These are phyloP conservation scores for Lerista edwardsae DNA, from an alignment of 2,797 vertebrate genomes.

Conservation along the genomic window DNA sequence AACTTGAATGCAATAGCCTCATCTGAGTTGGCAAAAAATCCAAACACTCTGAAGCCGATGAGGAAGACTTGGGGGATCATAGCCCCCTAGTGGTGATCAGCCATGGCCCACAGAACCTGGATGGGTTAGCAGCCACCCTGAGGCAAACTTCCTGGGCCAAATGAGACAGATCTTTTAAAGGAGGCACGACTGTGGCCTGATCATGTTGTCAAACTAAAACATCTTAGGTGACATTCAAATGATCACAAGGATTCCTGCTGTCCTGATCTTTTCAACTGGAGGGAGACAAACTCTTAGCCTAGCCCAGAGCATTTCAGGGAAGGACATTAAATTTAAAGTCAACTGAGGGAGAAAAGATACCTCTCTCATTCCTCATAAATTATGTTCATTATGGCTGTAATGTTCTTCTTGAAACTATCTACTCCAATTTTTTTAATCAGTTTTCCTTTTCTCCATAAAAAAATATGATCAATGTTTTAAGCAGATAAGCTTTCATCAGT, in stretches of 20 bases:
- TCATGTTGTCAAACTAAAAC: neutral
- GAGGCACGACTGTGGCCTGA: neutral
- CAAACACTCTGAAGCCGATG: neutral
- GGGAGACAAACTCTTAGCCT: too few species aligned
- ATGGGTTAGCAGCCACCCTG: neutral
- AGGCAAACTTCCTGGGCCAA: neutral
- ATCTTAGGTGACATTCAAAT: neutral
- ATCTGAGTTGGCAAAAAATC: neutral
- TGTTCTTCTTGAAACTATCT: neutral
- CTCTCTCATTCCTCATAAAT: neutral
- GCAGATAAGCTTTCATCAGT: neutral
- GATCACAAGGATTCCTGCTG: too few species aligned
- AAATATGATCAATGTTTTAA: neutral
- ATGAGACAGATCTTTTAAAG: neutral
- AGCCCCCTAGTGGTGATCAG: neutral
- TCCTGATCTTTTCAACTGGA: neutral
- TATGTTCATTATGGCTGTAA: neutral
- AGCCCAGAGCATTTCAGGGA: neutral
- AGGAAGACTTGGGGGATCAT: neutral
- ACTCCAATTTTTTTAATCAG: neutral
- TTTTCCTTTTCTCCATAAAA: neutral
- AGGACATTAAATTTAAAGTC: neutral
- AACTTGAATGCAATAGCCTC: neutral
- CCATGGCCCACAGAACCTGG: neutral
- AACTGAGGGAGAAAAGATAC: neutral